phyloP scores from a whole-genome alignment of 2,113 vertebrate species.

The Brachyhypopomus gauderio region DNA sequence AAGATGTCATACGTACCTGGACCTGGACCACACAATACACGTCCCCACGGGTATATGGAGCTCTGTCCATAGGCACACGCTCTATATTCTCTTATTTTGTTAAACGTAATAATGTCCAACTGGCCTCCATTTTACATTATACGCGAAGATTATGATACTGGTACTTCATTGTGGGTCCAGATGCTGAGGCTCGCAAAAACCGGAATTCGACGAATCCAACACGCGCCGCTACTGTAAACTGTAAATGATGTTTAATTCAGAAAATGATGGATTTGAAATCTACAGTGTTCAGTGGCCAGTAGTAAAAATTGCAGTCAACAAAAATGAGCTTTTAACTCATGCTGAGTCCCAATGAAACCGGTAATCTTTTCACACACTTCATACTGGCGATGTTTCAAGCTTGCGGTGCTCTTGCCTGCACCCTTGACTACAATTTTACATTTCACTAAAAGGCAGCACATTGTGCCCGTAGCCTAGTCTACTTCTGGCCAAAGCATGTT shows the following conservation, averaged over 20 bases:
- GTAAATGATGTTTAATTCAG: no score
- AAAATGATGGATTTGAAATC: no score
- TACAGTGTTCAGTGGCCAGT: no score
- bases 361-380: not conserved
- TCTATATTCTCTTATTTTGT: no score
- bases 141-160: not conserved
- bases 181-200: not conserved
- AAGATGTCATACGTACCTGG: slow-evolving; percentile 12
- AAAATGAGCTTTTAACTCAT: slow-evolving; percentile 2
- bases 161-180: not conserved
- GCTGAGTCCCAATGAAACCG: not conserved
- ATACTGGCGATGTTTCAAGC: not conserved
- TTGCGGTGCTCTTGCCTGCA: not conserved
- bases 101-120: no score
- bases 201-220: not conserved
- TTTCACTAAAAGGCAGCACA: no score
- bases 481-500: not conserved
- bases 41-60: not conserved
- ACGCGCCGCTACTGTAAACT: no score
- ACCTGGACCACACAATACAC: not conserved
- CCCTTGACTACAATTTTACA: not conserved
- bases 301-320: not conserved
- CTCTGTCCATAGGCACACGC: no score
- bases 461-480: no score
- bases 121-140: slow-evolving; percentile 21